A percentile compares a stretch with the other conserved stretches of the same genome.
These are phyloP conservation scores for Meiosimyza decipiens DNA, from an alignment of 2,888 invertebrate genomes.

Conservation along the genomic window DNA sequence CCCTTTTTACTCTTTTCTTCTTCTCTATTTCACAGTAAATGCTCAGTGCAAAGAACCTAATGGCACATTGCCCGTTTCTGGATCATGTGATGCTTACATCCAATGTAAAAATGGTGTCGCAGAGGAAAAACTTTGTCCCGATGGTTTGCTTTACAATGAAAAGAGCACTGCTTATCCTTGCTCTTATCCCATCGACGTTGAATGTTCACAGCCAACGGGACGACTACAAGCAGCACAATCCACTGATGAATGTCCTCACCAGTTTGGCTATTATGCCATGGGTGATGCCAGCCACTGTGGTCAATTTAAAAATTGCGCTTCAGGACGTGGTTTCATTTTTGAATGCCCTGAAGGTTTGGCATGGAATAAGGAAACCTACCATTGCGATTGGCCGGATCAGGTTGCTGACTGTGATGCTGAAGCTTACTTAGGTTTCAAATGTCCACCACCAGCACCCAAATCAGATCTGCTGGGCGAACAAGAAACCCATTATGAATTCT, in stretches of 20 bases:
- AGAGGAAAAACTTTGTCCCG: constrained; percentile 82
- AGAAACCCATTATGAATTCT: constrained; percentile 68
- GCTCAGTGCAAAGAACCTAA: constrained; percentile 74
- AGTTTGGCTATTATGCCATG: constrained; percentile 82
- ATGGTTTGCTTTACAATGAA: constrained; percentile 83
- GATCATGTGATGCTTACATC: constrained; percentile 80
- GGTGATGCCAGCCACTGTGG: constrained; percentile 78
- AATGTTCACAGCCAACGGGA: constrained; percentile 78
- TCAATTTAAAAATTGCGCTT: constrained; percentile 83
- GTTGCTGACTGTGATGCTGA: constrained; percentile 84
- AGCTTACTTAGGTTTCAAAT: constrained; percentile 81
- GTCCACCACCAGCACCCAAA: constrained; percentile 72
- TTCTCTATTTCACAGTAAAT: constrained; percentile 53
- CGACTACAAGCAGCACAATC: constrained; percentile 71
- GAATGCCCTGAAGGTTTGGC: constrained; percentile 88
- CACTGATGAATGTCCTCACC: constrained; percentile 84
- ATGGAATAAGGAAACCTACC: constrained; percentile 77
- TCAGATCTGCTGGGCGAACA: constrained; percentile 65
- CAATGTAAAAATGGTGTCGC: constrained; percentile 80
- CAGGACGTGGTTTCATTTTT: constrained; percentile 78
- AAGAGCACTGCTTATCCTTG: constrained; percentile 81
- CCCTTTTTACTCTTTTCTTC: constrained; percentile 41
- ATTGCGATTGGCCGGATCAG: constrained; percentile 90
- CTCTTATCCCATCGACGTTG: constrained; percentile 85
- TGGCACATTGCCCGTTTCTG: constrained; percentile 75